Percentiles rank a stretch among this genome's conserved stretches.
Evolutionary conservation across 2,888 invertebrate genomes (phyloP).

Genomic region (Cryptus viduatorius): DNA sequence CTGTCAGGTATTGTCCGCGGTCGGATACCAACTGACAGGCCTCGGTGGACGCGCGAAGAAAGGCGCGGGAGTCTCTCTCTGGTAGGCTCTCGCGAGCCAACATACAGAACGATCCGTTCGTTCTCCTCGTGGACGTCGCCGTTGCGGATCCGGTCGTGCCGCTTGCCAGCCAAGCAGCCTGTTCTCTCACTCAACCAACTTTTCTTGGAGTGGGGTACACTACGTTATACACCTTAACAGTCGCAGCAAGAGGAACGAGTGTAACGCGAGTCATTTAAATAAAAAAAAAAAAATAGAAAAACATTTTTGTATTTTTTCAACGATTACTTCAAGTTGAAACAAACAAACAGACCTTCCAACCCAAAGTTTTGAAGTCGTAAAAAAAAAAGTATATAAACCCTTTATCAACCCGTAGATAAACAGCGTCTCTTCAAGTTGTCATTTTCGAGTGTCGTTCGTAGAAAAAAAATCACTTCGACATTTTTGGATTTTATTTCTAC

Average conservation of each 20-base stretch:
- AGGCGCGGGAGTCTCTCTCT: constrained; percentile 79
- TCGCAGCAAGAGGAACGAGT: not conserved
- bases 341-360: not conserved
- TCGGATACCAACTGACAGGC: constrained; percentile 81
- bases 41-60: constrained; percentile 80
- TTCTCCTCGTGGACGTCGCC: constrained; percentile 58
- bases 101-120: constrained; percentile 35
- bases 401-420: not conserved
- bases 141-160: constrained; percentile 65
- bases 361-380: not conserved
- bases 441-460: not conserved
- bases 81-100: constrained; percentile 12
- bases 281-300: not conserved
- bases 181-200: constrained; percentile 11
- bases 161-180: constrained; percentile 36
- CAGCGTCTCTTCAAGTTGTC: not conserved
- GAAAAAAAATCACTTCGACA: not conserved
- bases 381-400: not conserved
- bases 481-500: not conserved
- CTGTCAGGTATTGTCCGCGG: constrained; percentile 78
- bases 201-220: constrained; percentile 30
- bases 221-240: not conserved
- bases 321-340: not conserved
- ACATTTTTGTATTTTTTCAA: not conserved
- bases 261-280: not conserved